Base-by-base conservation (phyloP, 2,113 vertebrate genomes). In the Poecile atricapillus region DNA sequence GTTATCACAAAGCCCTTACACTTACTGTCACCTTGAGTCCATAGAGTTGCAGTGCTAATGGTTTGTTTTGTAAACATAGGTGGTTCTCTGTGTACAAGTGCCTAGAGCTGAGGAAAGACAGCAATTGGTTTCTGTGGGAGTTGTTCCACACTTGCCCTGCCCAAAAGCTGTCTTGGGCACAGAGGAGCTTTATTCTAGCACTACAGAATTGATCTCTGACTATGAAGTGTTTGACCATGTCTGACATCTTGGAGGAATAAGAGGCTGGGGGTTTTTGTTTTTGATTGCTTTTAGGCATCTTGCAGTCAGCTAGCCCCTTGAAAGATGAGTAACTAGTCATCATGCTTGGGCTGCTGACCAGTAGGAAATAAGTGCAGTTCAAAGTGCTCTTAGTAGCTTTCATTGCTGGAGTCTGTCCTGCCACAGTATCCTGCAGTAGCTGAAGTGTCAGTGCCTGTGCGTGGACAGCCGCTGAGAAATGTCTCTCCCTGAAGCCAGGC, bases 161-260 rank as follows among this genome's bases (percentile, higher is more conserved):
- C 43, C 30, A 31, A 47, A 89, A 86, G 5, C 67, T 0, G 0
- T 55, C 25, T 55, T 2, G 0, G 37, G 15, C 37, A 70, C 46
- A 55, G 63, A 62, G 46, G 14, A 39, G 33, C 25, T 83, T 93
- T 55, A 53, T 69, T 94, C 53, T 64, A 82, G 31, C 58, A 73
- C 28, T 19, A n/a, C 28, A 64, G 9, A 76, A 73, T 49, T 9
- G 0, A 9, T 68, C 53, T 55, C n/a, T 94, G 67, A 28, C 49
- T 83, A 8, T 55, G 62, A 82, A 88, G 43, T 30, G 8, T 73
- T 91, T 74, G 50, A 27, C 59, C 30, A 9, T 1, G 0, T 25
- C 23, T 90, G 79, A 62, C 27, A 43, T 46, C 46, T 50, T 69
- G 22, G 23, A 80, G 11, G 58, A 53, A 1, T 47, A 41, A 80